These are phyloP conservation scores for Noctua janthina DNA, from an alignment of 2,888 invertebrate genomes.

Conservation along the genomic window DNA sequence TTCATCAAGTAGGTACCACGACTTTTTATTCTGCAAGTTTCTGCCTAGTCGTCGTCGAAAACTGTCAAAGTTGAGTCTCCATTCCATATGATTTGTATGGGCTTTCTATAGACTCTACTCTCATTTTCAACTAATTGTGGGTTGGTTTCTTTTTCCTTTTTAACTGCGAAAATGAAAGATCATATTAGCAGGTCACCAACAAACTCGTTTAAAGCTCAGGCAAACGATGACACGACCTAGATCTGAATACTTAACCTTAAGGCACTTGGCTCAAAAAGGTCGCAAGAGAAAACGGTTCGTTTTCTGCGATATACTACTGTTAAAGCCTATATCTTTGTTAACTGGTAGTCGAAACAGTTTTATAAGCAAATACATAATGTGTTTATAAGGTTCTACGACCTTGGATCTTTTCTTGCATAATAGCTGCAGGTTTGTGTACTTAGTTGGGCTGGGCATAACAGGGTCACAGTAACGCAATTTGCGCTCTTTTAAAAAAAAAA, in stretches of 20 bases:
- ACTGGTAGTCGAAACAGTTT: constrained; percentile 15
- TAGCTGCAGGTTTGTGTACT: constrained; percentile 17
- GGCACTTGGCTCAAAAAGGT: constrained; percentile 14
- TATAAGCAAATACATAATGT: not conserved
- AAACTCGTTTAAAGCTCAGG: constrained; percentile 2
- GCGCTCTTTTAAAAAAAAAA: no score
- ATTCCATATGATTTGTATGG: not conserved
- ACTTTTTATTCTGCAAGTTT: not conserved
- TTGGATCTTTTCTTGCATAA: constrained; percentile 30
- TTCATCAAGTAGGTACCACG: not conserved
- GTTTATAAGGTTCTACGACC: constrained; percentile 6
- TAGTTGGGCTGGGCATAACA: not conserved
- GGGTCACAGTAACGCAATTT: not conserved
- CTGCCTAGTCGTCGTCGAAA: no score
- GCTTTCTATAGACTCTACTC: not conserved
- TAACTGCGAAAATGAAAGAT: constrained; percentile 1
- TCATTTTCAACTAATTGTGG: not conserved
- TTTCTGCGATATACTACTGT: not conserved
- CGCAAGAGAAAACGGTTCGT: not conserved
- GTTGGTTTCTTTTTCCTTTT: not conserved
- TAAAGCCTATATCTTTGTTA: not conserved
- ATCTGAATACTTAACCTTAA: constrained; percentile 2
- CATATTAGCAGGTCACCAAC: not conserved
- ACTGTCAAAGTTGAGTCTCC: not conserved
- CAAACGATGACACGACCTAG: not conserved